Evolutionary conservation across 2,113 vertebrate genomes (phyloP).

Genomic region (Mesitornis unicolor): DNA sequence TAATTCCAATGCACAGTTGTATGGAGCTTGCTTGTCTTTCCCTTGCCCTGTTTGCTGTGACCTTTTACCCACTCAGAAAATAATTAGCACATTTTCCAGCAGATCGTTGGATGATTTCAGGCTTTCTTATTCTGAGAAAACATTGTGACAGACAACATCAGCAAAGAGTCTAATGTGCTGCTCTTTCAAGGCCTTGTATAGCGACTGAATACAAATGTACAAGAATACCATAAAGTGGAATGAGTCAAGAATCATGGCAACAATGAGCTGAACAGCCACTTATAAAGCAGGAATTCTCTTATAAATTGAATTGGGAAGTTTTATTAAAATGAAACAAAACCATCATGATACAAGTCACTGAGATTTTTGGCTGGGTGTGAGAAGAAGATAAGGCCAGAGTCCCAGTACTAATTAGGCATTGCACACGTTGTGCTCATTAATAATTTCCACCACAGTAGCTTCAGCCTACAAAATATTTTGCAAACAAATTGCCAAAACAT

Average conservation of each 20-base stretch:
- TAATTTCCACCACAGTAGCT: constrained; percentile 24
- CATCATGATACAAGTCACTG: background rate
- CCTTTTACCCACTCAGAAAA: constrained; percentile 27
- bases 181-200: background rate
- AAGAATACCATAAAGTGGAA: background rate
- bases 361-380: background rate
- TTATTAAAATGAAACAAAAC: background rate
- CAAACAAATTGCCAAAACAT: background rate
- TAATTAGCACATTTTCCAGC: constrained; percentile 66
- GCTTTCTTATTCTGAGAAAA: constrained; percentile 25
- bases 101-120: constrained; percentile 46
- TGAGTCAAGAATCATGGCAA: background rate
- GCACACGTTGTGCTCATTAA: background rate
- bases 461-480: background rate
- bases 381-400: background rate
- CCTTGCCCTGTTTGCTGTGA: constrained; percentile 8
- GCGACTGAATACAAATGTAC: background rate
- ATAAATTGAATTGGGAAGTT: background rate
- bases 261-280: background rate
- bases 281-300: background rate
- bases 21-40: background rate
- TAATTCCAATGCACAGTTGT: constrained; percentile 16
- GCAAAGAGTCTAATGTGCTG: background rate
- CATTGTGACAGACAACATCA: constrained; percentile 38
- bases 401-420: background rate